A percentile compares a stretch with the other conserved stretches of the same genome.
These are phyloP conservation scores for Tupiocoris notatus DNA, from an alignment of 2,888 invertebrate genomes.

Conservation along the genomic window DNA sequence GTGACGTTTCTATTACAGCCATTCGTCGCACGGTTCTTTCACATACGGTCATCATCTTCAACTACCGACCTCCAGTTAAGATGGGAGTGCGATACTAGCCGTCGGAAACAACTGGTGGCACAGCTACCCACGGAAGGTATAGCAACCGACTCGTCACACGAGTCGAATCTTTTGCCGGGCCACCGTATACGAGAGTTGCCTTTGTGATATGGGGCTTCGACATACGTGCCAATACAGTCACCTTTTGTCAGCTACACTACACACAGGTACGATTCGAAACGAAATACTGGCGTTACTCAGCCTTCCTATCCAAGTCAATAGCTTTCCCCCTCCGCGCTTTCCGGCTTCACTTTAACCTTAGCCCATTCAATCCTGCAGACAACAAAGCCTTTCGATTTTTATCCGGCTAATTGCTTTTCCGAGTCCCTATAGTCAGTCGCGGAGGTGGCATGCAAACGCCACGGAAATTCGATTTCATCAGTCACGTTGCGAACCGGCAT, in stretches of 20 bases:
- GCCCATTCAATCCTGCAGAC: neutral
- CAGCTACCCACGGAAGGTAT: slow-evolving; percentile 1
- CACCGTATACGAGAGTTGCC: slow-evolving; percentile 6
- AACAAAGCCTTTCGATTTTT: slow-evolving; percentile 36
- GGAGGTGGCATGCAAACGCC: neutral
- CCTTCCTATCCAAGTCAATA: neutral
- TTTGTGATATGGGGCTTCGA: neutral
- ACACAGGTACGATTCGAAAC: slow-evolving; percentile 9
- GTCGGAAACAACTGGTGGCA: slow-evolving; percentile 1
- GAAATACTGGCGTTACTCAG: slow-evolving; percentile 13
- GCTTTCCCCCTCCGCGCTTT: neutral
- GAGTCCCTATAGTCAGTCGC: neutral
- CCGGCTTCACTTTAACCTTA: neutral
- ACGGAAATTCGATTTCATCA: neutral
- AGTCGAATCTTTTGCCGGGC: slow-evolving; percentile 1
- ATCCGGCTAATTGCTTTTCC: slow-evolving; percentile 36
- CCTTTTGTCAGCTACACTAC: slow-evolving; percentile 23
- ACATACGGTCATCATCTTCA: neutral
- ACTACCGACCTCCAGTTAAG: neutral
- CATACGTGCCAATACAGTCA: slow-evolving; percentile 29
- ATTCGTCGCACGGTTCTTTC: slow-evolving; percentile 13
- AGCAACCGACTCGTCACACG: neutral
- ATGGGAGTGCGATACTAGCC: slow-evolving; percentile 25
- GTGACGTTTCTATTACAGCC: slow-evolving; percentile 23
- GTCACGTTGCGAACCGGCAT: neutral